Conservation (phyloP, 2,888 invertebrate species). For the Adelphocoris suturalis region DNA sequence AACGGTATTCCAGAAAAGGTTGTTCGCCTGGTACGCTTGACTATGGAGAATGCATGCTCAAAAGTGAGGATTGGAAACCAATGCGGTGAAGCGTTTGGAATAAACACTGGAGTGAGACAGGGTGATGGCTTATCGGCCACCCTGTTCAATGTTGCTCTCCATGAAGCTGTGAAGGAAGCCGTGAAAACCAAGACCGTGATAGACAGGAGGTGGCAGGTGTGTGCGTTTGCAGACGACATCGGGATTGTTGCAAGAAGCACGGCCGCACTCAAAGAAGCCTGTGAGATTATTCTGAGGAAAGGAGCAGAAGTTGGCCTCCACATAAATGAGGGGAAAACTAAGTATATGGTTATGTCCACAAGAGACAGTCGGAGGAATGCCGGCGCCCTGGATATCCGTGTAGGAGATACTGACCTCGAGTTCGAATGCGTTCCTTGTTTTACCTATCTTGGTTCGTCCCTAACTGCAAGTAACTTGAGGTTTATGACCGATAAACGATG, state of each 20-base stretch:
- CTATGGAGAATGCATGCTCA: not conserved
- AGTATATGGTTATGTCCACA: too few relatives aligned
- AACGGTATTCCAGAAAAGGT: not conserved
- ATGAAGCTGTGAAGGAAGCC: not conserved
- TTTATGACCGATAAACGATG: too few relatives aligned
- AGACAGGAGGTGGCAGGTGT: not conserved
- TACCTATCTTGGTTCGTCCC: too few relatives aligned
- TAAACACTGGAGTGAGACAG: not conserved
- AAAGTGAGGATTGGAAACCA: not conserved
- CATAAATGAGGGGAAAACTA: too few relatives aligned
- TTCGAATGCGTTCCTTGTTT: too few relatives aligned
- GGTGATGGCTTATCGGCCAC: not conserved
- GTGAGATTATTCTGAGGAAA: too few relatives aligned
- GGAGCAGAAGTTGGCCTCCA: too few relatives aligned
- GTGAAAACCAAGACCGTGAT: not conserved
- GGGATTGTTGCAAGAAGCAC: not conserved
- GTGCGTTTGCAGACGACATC: not conserved
- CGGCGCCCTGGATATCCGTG: too few relatives aligned
- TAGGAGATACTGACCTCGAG: too few relatives aligned
- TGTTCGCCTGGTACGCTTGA: not conserved
- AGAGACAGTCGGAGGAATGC: too few relatives aligned
- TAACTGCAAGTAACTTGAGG: too few relatives aligned
- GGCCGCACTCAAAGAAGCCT: too few relatives aligned
- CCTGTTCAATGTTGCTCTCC: not conserved
- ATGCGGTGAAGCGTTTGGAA: not conserved